phyloP scores from a whole-genome alignment of 2,113 vertebrate species.

The Cyanistes caeruleus region DNA sequence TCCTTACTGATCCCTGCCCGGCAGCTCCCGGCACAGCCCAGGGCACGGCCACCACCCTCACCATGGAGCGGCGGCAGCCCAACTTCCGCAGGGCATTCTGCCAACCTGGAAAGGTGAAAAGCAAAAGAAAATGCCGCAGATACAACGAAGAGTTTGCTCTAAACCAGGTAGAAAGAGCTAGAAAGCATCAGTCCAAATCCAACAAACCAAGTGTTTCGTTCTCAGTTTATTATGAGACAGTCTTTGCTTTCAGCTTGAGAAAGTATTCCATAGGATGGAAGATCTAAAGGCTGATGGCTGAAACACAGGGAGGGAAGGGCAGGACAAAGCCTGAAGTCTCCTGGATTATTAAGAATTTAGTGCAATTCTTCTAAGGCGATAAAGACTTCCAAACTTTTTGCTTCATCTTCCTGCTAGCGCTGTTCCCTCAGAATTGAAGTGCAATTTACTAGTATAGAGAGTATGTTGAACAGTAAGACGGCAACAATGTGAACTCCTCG shows the following conservation, averaged over 20 bases:
- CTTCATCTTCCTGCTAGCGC: background rate
- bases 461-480: rapidly evolving
- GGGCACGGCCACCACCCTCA: background rate
- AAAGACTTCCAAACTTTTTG: background rate
- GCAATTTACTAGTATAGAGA: background rate
- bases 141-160: rapidly evolving
- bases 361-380: background rate
- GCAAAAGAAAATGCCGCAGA: background rate
- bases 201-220: rapidly evolving
- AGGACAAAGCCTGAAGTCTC: background rate
- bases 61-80: rapidly evolving
- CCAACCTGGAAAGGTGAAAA: background rate
- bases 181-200: background rate
- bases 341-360: background rate
- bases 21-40: background rate
- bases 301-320: rapidly evolving
- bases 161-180: background rate
- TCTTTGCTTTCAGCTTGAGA: background rate
- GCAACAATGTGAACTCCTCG: rapidly evolving
- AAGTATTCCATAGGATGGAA: background rate
- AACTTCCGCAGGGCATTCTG: background rate
- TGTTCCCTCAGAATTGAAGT: rapidly evolving
- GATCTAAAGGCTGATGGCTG: background rate
- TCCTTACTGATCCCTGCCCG: background rate
- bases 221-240: background rate